A percentile compares a stretch with the other conserved stretches of the same genome.
Conservation (phyloP, 1,140 invertebrate genomes). For the Trinorchestia longiramus region DNA sequence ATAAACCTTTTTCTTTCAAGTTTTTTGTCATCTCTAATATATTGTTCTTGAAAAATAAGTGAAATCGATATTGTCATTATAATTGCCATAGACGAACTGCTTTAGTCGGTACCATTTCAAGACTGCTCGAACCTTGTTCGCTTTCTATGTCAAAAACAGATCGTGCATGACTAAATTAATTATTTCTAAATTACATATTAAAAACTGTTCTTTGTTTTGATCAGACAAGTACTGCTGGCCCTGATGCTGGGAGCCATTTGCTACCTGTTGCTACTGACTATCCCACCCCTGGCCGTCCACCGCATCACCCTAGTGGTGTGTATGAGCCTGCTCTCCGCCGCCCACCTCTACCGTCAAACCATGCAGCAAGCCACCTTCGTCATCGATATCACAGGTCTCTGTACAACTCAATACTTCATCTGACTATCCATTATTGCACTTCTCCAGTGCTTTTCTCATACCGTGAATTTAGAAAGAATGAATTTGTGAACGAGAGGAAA, state of each 20-base stretch:
- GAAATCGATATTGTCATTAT: too few species aligned
- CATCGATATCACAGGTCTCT: slow-evolving; percentile 90
- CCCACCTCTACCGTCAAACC: slow-evolving; percentile 88
- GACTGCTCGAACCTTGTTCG: neutral
- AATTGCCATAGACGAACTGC: too few species aligned
- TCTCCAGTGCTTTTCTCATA: too few species aligned
- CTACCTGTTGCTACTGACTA: slow-evolving; percentile 78
- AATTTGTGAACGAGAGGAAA: neutral
- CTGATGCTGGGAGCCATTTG: slow-evolving; percentile 80
- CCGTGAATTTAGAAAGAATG: too few species aligned
- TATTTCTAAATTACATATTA: neutral
- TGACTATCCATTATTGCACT: too few species aligned
- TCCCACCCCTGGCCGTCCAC: slow-evolving; percentile 77
- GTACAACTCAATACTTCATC: too few species aligned
- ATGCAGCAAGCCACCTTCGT: slow-evolving; percentile 89
- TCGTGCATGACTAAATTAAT: too few species aligned
- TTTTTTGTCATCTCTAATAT: too few species aligned
- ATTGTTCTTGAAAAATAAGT: too few species aligned
- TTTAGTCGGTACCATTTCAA: neutral
- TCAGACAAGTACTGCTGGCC: slow-evolving; percentile 83
- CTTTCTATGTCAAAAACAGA: too few species aligned
- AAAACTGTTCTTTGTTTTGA: slow-evolving; percentile 59
- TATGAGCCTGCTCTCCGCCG: slow-evolving; percentile 84
- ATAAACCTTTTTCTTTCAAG: too few species aligned
- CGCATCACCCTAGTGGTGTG: slow-evolving; percentile 79